Conservation (phyloP, 2,888 invertebrate genomes). For the Drosophila gaucha region DNA sequence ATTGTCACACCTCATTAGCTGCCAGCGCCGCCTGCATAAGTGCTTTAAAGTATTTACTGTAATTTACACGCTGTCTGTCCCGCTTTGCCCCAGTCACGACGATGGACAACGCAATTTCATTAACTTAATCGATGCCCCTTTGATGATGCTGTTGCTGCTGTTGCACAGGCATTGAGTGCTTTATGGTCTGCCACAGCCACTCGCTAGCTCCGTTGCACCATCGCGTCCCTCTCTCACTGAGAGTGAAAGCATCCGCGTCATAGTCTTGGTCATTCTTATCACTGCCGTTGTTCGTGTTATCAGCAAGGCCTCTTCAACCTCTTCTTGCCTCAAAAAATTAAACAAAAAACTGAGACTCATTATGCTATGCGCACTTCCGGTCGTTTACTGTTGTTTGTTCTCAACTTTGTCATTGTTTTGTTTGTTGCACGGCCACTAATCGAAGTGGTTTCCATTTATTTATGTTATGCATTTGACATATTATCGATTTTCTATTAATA, state of each 20-base stretch:
- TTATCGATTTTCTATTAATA: conserved; percentile 10
- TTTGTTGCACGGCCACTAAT: conserved; percentile 13
- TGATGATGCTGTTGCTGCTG: conserved; percentile 47
- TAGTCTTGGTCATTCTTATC: conserved; percentile 44
- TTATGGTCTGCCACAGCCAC: conserved; percentile 43
- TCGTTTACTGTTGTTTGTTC: conserved; percentile 10
- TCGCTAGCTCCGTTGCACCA: not conserved
- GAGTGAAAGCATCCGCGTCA: conserved; percentile 40
- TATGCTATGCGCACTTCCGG: conserved; percentile 63
- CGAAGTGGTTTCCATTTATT: conserved; percentile 5
- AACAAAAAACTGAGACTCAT: conserved; percentile 39
- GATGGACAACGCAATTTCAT: conserved; percentile 63
- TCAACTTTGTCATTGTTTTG: conserved; percentile 24
- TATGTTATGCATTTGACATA: not conserved
- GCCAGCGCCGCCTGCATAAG: conserved; percentile 49
- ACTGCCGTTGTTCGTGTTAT: conserved; percentile 45
- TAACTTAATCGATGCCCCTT: conserved; percentile 69
- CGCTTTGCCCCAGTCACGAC: conserved; percentile 5
- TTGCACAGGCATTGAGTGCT: conserved; percentile 47
- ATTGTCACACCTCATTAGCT: conserved; percentile 76
- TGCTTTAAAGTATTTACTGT: conserved; percentile 68
- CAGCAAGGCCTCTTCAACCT: conserved; percentile 45
- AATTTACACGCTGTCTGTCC: conserved; percentile 59
- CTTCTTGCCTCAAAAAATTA: conserved; percentile 17
- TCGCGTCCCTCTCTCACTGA: conserved; percentile 1